These are phyloP conservation scores for Drosophila miranda DNA, from an alignment of 1,140 invertebrate genomes.

Conservation along the genomic window DNA sequence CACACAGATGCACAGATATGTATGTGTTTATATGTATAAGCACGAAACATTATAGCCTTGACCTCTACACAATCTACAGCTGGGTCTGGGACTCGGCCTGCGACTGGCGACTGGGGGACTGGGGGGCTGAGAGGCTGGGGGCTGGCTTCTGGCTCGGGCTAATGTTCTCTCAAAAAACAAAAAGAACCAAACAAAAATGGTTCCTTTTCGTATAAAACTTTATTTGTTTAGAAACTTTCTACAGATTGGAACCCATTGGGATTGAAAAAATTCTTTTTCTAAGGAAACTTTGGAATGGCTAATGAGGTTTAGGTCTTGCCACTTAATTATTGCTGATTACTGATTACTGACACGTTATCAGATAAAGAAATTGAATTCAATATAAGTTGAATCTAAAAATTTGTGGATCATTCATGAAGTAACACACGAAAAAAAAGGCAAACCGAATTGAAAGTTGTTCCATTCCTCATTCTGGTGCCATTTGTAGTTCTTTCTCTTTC, in stretches of 20 bases:
- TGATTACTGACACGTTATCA: no score
- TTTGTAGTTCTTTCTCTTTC: no score
- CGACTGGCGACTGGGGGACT: not conserved
- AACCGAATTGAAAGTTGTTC: no score
- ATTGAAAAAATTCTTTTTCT: not conserved
- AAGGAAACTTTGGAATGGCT: no score
- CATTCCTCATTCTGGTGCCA: no score
- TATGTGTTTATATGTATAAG: not conserved
- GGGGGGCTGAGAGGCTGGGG: constrained; percentile 1
- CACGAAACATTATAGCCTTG: constrained; percentile 42
- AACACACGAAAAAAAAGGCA: no score
- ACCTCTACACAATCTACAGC: constrained; percentile 47
- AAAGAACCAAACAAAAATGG: not conserved
- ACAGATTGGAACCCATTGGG: not conserved
- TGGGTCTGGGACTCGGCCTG: no score
- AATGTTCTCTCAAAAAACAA: constrained; percentile 5
- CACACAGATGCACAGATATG: not conserved
- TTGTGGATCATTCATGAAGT: no score
- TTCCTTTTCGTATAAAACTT: constrained; percentile 8
- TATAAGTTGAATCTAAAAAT: no score
- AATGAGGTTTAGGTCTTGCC: no score
- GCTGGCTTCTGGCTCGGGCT: constrained; percentile 9
- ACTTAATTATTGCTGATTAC: no score
- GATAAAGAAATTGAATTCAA: no score
- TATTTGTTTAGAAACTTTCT: constrained; percentile 26